Evolutionary conservation across 23 tunicate species (phyloP).

Genomic region (Diplosoma virens): DNA sequence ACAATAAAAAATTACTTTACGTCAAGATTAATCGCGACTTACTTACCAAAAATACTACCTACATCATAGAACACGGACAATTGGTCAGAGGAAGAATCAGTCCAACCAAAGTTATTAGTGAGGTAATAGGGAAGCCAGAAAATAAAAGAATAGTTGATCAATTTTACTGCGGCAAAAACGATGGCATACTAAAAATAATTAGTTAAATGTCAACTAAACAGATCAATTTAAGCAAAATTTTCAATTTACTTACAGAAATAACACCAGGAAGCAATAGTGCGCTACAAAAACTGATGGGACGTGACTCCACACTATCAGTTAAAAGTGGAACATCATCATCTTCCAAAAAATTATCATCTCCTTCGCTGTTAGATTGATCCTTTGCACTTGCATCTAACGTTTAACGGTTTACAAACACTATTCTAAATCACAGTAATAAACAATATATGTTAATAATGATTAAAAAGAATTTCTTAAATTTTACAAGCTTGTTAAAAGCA

Average conservation of each 20-base stretch:
- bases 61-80: slow-evolving; percentile 84
- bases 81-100: slow-evolving; percentile 36
- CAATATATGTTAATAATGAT: no score
- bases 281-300: slow-evolving; percentile 38
- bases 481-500: no score
- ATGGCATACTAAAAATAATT: slow-evolving; percentile 55
- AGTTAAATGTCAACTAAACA: background rate
- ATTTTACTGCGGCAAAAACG: slow-evolving; percentile 46
- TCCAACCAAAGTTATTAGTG: slow-evolving; percentile 56
- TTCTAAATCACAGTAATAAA: no score
- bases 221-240: background rate
- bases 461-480: no score
- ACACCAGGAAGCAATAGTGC: slow-evolving; percentile 73
- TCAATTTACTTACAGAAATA: slow-evolving; percentile 39
- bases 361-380: background rate
- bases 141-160: slow-evolving; percentile 66
- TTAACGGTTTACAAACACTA: no score
- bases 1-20: no score
- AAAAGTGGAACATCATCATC: background rate
- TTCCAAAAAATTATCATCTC: background rate
- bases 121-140: slow-evolving; percentile 85
- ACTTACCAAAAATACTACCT: slow-evolving; percentile 67
- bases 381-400: no score
- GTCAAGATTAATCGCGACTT: no score
- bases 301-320: background rate